phyloP scores from a whole-genome alignment of 2,113 vertebrate genomes.

The Microcebus ravelobensis region DNA sequence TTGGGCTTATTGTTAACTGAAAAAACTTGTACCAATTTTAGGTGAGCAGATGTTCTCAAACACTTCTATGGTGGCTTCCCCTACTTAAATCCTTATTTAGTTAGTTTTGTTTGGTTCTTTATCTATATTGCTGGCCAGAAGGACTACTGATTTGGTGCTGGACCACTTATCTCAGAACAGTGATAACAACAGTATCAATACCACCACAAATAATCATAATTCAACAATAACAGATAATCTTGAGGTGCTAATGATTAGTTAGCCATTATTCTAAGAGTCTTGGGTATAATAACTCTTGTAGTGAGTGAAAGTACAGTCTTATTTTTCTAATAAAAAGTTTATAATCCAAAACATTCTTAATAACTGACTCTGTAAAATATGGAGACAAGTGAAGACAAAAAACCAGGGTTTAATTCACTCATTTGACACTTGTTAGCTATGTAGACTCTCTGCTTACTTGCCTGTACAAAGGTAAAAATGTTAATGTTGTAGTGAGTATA shows the following conservation, averaged over 20 bases:
- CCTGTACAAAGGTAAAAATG: neutral
- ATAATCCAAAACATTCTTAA: neutral
- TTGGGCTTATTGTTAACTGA: neutral
- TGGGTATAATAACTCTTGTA: neutral
- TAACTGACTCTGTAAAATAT: neutral
- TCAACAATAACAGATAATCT: neutral
- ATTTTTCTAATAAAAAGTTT: neutral
- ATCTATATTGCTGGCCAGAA: neutral
- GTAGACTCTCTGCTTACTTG: neutral
- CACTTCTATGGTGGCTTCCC: neutral
- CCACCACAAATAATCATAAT: neutral
- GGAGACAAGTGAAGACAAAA: neutral
- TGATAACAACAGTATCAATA: neutral
- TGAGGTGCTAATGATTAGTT: neutral
- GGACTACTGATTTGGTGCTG: neutral
- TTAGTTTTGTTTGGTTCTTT: neutral
- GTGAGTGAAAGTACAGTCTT: neutral
- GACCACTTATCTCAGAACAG: neutral
- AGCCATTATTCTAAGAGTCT: neutral
- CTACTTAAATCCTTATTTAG: neutral
- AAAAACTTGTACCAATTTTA: neutral
- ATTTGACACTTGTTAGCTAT: neutral
- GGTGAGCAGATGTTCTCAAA: neutral
- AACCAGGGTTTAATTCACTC: no score
- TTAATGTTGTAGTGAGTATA: neutral